A percentile compares a stretch with the other conserved stretches of the same genome.
phyloP scores from a whole-genome alignment of 2,113 vertebrate species.

The Excalfactoria chinensis region DNA sequence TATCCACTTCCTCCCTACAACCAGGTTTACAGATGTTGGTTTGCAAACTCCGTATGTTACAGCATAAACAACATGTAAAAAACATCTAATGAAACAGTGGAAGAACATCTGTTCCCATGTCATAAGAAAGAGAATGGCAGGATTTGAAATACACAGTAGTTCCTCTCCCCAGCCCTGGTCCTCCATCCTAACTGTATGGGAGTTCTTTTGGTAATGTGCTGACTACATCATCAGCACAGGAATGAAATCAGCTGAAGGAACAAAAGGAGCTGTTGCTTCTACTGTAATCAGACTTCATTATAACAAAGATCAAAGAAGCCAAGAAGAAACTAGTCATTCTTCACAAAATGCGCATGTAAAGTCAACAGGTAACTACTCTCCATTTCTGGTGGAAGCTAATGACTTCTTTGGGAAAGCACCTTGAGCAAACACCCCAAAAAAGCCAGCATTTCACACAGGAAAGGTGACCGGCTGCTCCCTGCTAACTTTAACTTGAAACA shows the following conservation, averaged over 20 bases:
- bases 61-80: background rate
- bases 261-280: background rate
- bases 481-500: background rate
- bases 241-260: background rate
- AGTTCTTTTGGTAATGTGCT: background rate
- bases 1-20: background rate
- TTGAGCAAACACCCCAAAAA: background rate
- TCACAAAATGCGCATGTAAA: background rate
- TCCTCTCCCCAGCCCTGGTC: background rate
- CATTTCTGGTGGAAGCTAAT: background rate
- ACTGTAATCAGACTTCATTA: background rate
- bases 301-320: background rate
- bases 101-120: background rate
- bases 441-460: background rate
- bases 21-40: background rate
- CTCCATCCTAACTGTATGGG: background rate
- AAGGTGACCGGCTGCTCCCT: background rate
- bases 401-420: background rate
- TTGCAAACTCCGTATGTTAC: background rate
- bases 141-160: background rate
- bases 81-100: background rate
- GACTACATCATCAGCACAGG: background rate
- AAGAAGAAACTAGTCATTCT: background rate
- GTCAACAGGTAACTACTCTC: background rate
- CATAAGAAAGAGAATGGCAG: background rate